phyloP scores from a whole-genome alignment of 1,140 invertebrate genomes.

The Akabosia matsudoensis region DNA sequence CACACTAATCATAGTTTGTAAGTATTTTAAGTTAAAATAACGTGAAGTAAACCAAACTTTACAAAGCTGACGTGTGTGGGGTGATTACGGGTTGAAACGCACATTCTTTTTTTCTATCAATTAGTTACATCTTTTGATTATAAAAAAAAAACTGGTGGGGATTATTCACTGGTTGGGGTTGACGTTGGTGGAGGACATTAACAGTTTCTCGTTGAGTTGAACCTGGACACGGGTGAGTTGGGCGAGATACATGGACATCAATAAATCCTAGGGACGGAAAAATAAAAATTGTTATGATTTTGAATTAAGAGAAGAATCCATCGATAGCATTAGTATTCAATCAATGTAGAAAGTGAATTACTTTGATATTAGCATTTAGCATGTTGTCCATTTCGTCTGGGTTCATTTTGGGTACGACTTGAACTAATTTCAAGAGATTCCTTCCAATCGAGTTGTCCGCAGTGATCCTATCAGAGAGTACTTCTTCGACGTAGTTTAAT shows the following conservation, averaged over 20 bases:
- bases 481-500: slow-evolving; percentile 82
- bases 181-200: slow-evolving; percentile 41
- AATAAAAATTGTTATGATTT: slow-evolving; percentile 25
- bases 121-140: too few species aligned
- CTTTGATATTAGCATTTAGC: slow-evolving; percentile 92
- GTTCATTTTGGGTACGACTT: slow-evolving; percentile 79
- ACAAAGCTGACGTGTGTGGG: too few species aligned
- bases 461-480: slow-evolving; percentile 66
- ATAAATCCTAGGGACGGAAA: slow-evolving; percentile 66
- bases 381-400: slow-evolving; percentile 88
- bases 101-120: too few species aligned
- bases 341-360: slow-evolving; percentile 47
- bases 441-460: slow-evolving; percentile 80
- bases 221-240: slow-evolving; percentile 95
- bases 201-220: slow-evolving; percentile 88
- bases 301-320: neutral
- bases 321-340: neutral
- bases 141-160: too few species aligned
- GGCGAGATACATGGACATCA: slow-evolving; percentile 93
- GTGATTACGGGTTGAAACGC: too few species aligned
- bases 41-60: too few species aligned
- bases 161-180: slow-evolving; percentile 27
- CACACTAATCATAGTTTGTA: too few species aligned
- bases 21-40: too few species aligned
- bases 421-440: slow-evolving; percentile 80